Evolutionary conservation across 2,797 vertebrate genomes (phyloP).

Genomic region (Nasua narica): DNA sequence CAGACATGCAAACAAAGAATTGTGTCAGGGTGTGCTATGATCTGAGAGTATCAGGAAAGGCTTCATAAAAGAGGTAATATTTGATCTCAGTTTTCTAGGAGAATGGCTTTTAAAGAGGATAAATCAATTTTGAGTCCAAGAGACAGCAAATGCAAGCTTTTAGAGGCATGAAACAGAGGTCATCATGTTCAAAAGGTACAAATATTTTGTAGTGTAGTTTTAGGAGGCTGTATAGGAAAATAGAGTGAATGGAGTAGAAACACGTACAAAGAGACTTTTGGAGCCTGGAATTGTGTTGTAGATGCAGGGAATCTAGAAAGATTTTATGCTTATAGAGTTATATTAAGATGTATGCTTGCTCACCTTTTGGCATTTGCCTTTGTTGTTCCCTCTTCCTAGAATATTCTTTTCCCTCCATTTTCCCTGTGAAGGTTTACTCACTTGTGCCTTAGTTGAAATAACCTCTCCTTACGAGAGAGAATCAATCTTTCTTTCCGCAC

Average conservation of each 20-base stretch:
- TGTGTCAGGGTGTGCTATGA: neutral
- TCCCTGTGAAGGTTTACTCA: neutral
- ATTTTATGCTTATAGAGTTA: neutral
- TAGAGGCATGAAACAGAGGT: neutral
- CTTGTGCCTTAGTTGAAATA: neutral
- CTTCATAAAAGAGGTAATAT: neutral
- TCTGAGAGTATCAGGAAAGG: neutral
- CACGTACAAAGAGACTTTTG: neutral
- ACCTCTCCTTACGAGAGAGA: neutral
- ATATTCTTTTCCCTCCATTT: neutral
- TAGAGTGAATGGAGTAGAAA: neutral
- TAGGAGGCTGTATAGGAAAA: neutral
- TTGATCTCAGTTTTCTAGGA: neutral
- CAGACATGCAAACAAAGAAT: neutral
- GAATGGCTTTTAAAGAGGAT: neutral
- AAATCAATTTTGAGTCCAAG: neutral
- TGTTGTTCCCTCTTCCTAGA: neutral
- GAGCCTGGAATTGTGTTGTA: neutral
- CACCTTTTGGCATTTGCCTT: neutral
- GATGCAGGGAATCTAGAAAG: neutral
- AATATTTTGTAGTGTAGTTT: neutral
- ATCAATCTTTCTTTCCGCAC: neutral
- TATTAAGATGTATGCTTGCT: neutral
- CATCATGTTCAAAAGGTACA: neutral
- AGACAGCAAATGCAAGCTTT: neutral